Base-by-base conservation (phyloP, 2,797 vertebrate genomes). In the Distichodus sexfasciatus region DNA sequence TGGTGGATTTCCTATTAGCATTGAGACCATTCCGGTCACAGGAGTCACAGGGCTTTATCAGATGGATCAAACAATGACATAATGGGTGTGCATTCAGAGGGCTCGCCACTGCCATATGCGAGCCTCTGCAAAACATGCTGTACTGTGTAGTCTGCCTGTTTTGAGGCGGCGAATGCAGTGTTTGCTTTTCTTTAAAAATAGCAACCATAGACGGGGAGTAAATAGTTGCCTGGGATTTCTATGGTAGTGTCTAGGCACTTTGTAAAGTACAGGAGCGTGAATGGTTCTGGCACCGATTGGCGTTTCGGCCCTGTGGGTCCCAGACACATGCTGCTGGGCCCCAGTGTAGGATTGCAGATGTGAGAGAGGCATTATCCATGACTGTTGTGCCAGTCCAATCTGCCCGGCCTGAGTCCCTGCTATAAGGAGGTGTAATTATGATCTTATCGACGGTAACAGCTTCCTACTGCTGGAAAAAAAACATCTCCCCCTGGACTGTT, bases 361-460 rank as follows among this genome's bases (percentile, higher is more conserved):
- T 58, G 48, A 72, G 58, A 36, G 44, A 65, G 41, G 67, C 62
- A 69, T 67, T 71, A 65, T 64, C 60, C 70, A 72, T 68, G 50
- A 60, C 35, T 29, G 62, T 66, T 46, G 57, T 69, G 66, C 72
- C 73, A 70, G 68, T 47, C 61, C 72, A 72, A 76, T 75, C 69
- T 77, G 63, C 65, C 65, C 53, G 60, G 55, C 54, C 68, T 68
- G 72, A 55, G 59, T 63, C 63, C 66, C 47, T 33, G 76, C 76
- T 79, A 77, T 81, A 72, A 79, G 70, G 69, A 79, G 75, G 64
- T 65, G 78, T 69, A 83, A 81, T 83, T 82, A 79, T 75, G 80
- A 82, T 83, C 67, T 76, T 83, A 82, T 80, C 79, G 50, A 51
- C 66, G 54, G 63, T 76, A 80, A 79, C 77, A 71, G 82, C 71